Conservation (phyloP, 2,113 vertebrate species). For the Oreamnos americanus region DNA sequence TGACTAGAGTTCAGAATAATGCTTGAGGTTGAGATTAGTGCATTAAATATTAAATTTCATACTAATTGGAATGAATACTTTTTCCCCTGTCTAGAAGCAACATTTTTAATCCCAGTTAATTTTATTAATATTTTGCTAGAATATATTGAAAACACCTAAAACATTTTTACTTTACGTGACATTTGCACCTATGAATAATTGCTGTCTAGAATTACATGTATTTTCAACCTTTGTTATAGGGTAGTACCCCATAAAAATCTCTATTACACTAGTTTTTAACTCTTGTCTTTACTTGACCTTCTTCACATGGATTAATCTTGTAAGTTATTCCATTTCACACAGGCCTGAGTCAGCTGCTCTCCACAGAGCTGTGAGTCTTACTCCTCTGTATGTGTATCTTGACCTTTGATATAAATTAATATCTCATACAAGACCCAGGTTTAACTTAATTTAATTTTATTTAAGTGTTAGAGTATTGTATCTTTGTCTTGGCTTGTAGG, state of each 20-base stretch:
- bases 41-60: background rate
- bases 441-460: constrained; percentile 51
- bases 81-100: background rate
- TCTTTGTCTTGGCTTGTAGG: background rate
- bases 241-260: background rate
- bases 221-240: background rate
- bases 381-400: background rate
- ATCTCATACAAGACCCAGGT: background rate
- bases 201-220: fast-evolving
- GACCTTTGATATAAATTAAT: constrained; percentile 36
- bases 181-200: background rate
- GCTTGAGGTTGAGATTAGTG: background rate
- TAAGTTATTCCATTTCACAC: constrained; percentile 47
- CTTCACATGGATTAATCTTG: constrained; percentile 14
- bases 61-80: background rate
- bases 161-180: background rate
- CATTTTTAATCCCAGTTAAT: background rate
- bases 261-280: background rate
- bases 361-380: background rate
- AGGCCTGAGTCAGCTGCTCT: background rate
- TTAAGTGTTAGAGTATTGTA: background rate
- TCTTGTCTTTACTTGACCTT: background rate
- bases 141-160: background rate
- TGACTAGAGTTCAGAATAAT: background rate
- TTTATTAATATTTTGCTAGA: background rate